These are phyloP conservation scores for Tetraneura akinire DNA, from an alignment of 1,140 invertebrate species.

Conservation along the genomic window DNA sequence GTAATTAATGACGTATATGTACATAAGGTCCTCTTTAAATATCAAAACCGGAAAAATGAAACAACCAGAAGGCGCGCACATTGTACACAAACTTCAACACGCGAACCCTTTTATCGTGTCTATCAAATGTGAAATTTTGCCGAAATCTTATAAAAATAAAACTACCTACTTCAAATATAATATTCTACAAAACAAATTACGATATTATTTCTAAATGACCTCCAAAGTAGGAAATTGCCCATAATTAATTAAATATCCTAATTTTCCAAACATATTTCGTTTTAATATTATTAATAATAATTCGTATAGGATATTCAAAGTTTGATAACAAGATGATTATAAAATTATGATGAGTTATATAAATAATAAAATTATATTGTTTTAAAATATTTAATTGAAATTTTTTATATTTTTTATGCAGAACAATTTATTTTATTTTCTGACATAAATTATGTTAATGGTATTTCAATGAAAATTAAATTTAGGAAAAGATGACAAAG, in stretches of 20 bases:
- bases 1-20: not conserved
- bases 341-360: too few species aligned
- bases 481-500: not conserved
- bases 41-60: constrained; percentile 24
- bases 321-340: too few species aligned
- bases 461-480: not conserved
- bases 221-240: too few species aligned
- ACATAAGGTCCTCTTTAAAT: constrained; percentile 6
- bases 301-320: too few species aligned
- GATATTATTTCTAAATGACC: too few species aligned
- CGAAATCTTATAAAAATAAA: not conserved
- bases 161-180: not conserved
- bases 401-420: not conserved
- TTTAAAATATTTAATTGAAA: not conserved
- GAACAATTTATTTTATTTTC: not conserved
- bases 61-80: not conserved
- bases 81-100: not conserved
- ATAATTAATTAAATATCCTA: too few species aligned
- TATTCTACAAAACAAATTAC: too few species aligned
- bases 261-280: too few species aligned
- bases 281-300: too few species aligned
- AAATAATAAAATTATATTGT: too few species aligned
- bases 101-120: not conserved
- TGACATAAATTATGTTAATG: not conserved
- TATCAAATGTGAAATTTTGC: not conserved